Base-by-base conservation (phyloP, 2,113 vertebrate genomes). In the Pollimyrus isidori region DNA sequence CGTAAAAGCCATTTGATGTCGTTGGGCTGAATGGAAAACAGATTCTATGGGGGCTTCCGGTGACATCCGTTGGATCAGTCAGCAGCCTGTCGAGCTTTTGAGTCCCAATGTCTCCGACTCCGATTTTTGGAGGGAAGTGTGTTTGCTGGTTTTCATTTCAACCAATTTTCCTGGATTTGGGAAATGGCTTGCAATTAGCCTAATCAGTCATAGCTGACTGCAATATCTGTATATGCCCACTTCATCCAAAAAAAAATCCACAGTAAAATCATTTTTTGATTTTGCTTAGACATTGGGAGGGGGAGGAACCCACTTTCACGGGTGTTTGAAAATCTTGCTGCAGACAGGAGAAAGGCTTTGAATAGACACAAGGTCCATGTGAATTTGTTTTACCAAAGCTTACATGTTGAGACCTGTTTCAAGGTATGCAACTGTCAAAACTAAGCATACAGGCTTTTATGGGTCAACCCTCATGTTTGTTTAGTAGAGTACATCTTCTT, bases 151-250 rank as follows among this genome's bases (percentile, higher is more conserved):
- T 86, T 50, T 86, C n/a, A 86, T 86, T 85, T 49, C 73, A 80
- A 42, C 73, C 73, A 35, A 80, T 80, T 80, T 80, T 23, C 42
- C 7, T 85, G 42, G 35, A 49, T 84, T 76, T 76, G 73, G 17
- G 73, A 39, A 76, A 76, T 19, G 73, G 35, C 11, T 42, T 42
- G 26, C 73, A 80, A 80, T 80, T 80, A 80, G 15, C 35, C 35
- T 80, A 80, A 80, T 80, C 73, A 80, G 73, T 80, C 30, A 80
- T 80, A 80, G 73, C 73, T 80, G 73, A 80, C 73, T 80, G 73
- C 73, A 80, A 80, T 42, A 80, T 80, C 35, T 80, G 73, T 39
- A 80, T 80, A 42, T 42, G 4, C 5, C 73, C 35, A 76, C 15
- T 19, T 76, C 30, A 76, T 65, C 56, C 7, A 30, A 69, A 73